Evolutionary conservation across 2,888 invertebrate genomes (phyloP).

Genomic region (Agonum fuliginosum): DNA sequence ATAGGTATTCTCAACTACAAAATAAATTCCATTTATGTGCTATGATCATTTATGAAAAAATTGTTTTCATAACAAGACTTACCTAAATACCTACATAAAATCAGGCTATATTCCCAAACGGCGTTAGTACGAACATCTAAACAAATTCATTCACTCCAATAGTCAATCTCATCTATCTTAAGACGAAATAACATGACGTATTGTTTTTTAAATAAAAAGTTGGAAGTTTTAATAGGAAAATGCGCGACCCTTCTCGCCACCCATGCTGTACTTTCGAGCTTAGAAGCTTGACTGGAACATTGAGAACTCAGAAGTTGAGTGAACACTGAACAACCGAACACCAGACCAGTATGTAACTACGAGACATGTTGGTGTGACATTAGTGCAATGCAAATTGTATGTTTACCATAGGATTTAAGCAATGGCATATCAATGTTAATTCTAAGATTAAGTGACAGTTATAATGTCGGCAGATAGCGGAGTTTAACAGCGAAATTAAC

Average conservation of each 20-base stretch:
- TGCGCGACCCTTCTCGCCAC: neutral
- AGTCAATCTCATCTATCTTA: no score
- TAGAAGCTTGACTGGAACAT: no score
- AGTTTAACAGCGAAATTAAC: neutral
- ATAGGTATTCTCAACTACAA: no score
- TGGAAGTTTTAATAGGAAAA: neutral
- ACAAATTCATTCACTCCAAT: no score
- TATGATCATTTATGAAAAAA: no score
- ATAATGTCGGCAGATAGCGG: neutral
- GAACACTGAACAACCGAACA: neutral
- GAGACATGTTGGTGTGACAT: constrained; percentile 35
- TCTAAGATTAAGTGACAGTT: constrained; percentile 38
- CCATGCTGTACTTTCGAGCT: neutral
- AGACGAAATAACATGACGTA: no score
- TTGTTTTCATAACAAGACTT: no score
- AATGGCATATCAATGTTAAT: constrained; percentile 48
- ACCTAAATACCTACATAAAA: no score
- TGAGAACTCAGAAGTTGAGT: constrained; percentile 6
- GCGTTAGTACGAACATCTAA: no score
- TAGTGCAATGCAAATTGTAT: constrained; percentile 44
- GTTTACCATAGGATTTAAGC: constrained; percentile 38
- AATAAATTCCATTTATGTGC: no score
- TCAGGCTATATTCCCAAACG: no score
- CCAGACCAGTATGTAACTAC: constrained; percentile 22
- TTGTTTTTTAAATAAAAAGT: no score